phyloP scores from a whole-genome alignment of 37 sponge, comb jelly and placozoan genomes.

The Trichoplax adhaerens region DNA sequence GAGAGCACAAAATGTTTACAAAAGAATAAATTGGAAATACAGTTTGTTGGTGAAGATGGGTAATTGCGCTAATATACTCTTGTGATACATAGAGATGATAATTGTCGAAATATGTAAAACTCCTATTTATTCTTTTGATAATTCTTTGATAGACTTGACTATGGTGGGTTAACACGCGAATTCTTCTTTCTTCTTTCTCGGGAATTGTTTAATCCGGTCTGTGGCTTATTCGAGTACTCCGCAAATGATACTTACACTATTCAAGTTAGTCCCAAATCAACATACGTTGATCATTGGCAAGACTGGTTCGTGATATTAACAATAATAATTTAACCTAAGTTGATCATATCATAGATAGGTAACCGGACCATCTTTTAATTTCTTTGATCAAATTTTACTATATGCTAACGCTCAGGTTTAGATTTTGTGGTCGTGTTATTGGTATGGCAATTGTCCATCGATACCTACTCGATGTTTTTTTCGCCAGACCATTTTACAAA shows the following conservation, averaged over 20 bases:
- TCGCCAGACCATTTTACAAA: slow-evolving; percentile 76
- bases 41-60: slow-evolving; percentile 75
- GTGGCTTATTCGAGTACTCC: slow-evolving; percentile 85
- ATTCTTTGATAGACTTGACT: slow-evolving; percentile 27
- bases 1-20: slow-evolving; percentile 27
- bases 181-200: slow-evolving; percentile 77
- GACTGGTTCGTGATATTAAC: slow-evolving; percentile 25
- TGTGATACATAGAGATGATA: slow-evolving; percentile 5
- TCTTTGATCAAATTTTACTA: neutral
- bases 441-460: slow-evolving; percentile 64
- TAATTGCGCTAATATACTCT: slow-evolving; percentile 4
- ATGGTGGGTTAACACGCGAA: slow-evolving; percentile 70
- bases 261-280: slow-evolving; percentile 38
- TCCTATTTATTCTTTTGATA: neutral
- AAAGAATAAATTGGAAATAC: slow-evolving; percentile 50
- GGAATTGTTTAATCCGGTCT: slow-evolving; percentile 73
- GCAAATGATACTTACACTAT: slow-evolving; percentile 59
- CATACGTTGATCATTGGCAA: slow-evolving; percentile 19
- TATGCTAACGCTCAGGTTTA: slow-evolving; percentile 21
- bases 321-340: neutral
- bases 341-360: too few species aligned
- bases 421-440: slow-evolving; percentile 70
- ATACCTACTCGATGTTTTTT: slow-evolving; percentile 77
- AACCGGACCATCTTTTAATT: too few species aligned
- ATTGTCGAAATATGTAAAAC: neutral